These are phyloP conservation scores for Scylla paramamosain DNA, from an alignment of 1,140 invertebrate species.

Conservation along the genomic window DNA sequence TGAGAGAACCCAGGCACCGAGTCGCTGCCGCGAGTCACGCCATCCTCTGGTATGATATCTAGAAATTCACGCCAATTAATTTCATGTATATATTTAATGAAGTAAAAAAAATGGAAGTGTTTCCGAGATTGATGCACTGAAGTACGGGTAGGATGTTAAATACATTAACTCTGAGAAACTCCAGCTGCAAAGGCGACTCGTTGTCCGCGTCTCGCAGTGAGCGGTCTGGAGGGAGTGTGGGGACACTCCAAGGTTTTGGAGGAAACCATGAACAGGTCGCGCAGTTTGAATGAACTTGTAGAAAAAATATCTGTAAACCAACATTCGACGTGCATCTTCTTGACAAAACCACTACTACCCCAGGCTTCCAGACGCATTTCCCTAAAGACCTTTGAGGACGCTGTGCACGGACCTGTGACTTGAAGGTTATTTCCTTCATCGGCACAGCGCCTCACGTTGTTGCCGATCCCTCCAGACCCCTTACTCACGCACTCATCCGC, in stretches of 20 bases:
- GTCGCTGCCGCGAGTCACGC: neutral
- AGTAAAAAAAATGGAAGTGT: too few species aligned
- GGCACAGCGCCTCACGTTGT: neutral
- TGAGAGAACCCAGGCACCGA: neutral
- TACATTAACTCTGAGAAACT: neutral
- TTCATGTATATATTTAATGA: too few species aligned
- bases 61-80: too few species aligned
- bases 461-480: neutral
- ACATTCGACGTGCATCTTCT: neutral
- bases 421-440: neutral
- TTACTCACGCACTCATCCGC: neutral
- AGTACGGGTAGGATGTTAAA: neutral
- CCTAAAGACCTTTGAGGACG: too few species aligned
- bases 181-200: neutral
- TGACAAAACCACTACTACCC: neutral
- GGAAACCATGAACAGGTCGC: neutral
- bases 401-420: too few species aligned
- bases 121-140: neutral
- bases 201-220: neutral
- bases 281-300: neutral
- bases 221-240: neutral
- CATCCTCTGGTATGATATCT: neutral
- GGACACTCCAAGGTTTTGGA: neutral
- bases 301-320: neutral
- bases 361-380: neutral